Conservation (phyloP, 2,113 vertebrate species). For the Neogale vison region DNA sequence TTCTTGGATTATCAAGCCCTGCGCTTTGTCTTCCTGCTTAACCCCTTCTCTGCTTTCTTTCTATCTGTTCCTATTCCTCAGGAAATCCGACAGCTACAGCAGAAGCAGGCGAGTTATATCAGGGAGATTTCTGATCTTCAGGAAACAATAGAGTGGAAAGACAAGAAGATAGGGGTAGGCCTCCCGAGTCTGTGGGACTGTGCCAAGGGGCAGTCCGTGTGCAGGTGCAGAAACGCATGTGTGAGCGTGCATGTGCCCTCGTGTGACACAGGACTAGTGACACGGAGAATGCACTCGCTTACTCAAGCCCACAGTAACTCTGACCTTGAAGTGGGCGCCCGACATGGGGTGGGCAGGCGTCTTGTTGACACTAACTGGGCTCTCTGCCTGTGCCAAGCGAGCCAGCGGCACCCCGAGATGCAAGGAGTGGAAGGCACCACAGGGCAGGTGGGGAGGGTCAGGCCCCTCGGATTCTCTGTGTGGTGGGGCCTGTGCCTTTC, state of each 20-base stretch:
- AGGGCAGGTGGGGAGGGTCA: rapidly evolving
- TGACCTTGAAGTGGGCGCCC: rapidly evolving
- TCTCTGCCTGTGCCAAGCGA: rapidly evolving
- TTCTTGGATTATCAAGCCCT: rapidly evolving
- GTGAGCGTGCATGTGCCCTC: background rate
- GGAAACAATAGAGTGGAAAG: slow-evolving; percentile 97
- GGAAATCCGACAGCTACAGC: slow-evolving; percentile 92
- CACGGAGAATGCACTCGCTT: rapidly evolving
- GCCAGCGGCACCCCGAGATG: rapidly evolving
- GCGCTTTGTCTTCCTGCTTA: slow-evolving; percentile 58
- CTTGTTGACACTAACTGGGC: rapidly evolving
- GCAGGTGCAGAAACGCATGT: background rate
- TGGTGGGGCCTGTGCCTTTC: background rate
- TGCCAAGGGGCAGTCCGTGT: background rate
- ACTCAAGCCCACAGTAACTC: rapidly evolving
- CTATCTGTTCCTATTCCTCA: slow-evolving; percentile 81
- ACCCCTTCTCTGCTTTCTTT: slow-evolving; percentile 78
- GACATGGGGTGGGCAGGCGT: rapidly evolving
- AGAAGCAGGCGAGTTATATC: slow-evolving; percentile 90
- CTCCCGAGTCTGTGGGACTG: background rate
- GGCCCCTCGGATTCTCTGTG: background rate
- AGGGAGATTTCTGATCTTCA: slow-evolving; percentile 95
- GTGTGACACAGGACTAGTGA: rapidly evolving
- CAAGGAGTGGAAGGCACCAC: rapidly evolving
- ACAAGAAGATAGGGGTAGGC: slow-evolving; percentile 95